Evolutionary conservation across 2,113 vertebrate species (phyloP).

Genomic region (Salvelinus fontinalis): DNA sequence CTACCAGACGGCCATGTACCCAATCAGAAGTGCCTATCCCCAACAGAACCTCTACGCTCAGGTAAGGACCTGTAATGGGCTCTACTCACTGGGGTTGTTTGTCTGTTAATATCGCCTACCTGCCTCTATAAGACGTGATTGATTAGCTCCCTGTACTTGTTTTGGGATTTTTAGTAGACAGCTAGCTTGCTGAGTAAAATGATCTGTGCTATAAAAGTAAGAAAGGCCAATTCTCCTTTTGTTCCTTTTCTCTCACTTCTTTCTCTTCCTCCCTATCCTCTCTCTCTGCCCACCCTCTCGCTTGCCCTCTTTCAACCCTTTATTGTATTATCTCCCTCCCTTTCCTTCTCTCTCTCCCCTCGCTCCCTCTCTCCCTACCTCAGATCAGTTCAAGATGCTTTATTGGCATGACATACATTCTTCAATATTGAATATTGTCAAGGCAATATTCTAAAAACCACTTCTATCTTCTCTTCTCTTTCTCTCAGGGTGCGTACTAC

Average conservation of each 20-base stretch:
- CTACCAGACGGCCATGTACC: slow-evolving; percentile 97
- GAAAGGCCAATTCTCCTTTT: neutral
- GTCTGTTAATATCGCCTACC: neutral
- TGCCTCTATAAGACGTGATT: too few species aligned
- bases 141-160: neutral
- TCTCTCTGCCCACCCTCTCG: neutral
- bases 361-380: neutral
- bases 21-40: slow-evolving; percentile 99
- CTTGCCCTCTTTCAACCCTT: neutral
- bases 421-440: too few species aligned
- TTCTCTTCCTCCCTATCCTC: neutral
- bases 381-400: slow-evolving; percentile 67
- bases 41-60: slow-evolving; percentile 92
- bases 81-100: slow-evolving; percentile 62
- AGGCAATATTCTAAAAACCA: too few species aligned
- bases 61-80: slow-evolving; percentile 79
- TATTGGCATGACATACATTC: too few species aligned
- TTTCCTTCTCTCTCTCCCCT: neutral
- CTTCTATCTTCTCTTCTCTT: neutral
- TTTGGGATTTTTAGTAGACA: neutral
- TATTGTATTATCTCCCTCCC: neutral
- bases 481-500: slow-evolving; percentile 93
- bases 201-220: neutral
- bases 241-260: neutral
- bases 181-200: neutral